Evolutionary conservation across 2,888 invertebrate genomes (phyloP), one percentile per base, ranked within the genome.

Genomic region (Lingula anatina): DNA sequence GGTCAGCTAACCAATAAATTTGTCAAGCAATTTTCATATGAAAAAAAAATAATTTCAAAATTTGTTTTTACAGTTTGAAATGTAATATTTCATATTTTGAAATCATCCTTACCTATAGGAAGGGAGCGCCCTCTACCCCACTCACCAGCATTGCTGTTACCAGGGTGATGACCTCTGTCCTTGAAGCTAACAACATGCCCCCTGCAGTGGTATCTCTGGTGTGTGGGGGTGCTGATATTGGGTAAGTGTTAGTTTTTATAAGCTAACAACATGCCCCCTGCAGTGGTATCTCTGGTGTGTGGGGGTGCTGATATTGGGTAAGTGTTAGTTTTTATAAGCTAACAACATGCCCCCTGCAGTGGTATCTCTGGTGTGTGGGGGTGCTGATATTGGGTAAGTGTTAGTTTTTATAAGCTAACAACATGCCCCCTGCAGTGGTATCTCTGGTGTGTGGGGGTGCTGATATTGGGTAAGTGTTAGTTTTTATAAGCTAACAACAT

Each of bases 71-170:
- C n/a, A n/a, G n/a, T n/a, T n/a, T n/a, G n/a, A n/a, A n/a, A n/a
- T n/a, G n/a, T n/a, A n/a, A n/a, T n/a, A n/a, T n/a, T n/a, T n/a
- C n/a, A n/a, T n/a, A n/a, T n/a, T n/a, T n/a, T n/a, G n/a, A n/a
- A n/a, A n/a, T n/a, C n/a, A n/a, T n/a, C 35, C 28, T 49, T n/a
- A 42, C 45, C 44, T 57, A 5, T 56, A 71, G 79, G 78, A 97
- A 97, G 80, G 92, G 95, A n/a, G 90, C 97, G 1, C 89, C 92
- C 56, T 88, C 88, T 5, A 99, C 97, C 0, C 89, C 95, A 0
- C 80, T 99, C 15, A 86, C 87, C 3, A 89, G 95, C 0, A 86
- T 99, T 27, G 97, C 96, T 0, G 89, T 94, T 15, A 93, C 90
- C 2, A 75, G 73, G 61, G 66, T 79, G 37, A 60, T 78, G 36